Evolutionary conservation across 2,113 vertebrate genomes (phyloP).

Genomic region (Rhea americana): DNA sequence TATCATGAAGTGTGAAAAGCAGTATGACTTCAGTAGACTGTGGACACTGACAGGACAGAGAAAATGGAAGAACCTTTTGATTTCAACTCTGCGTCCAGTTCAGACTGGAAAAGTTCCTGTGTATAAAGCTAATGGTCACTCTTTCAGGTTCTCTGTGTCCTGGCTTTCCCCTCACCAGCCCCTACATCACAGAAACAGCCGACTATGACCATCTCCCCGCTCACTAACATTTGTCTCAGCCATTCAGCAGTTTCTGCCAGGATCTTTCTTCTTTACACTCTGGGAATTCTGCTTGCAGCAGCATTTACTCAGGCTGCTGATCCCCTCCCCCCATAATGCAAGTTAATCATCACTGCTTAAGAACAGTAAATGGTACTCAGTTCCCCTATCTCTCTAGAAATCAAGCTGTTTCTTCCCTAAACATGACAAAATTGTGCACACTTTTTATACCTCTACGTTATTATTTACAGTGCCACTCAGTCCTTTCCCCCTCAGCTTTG

Average conservation of each 20-base stretch:
- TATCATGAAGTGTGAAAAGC: not conserved
- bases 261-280: slow-evolving; percentile 34
- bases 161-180: not conserved
- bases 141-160: not conserved
- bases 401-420: not conserved
- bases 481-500: not conserved
- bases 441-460: not conserved
- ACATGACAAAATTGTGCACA: not conserved
- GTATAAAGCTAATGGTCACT: not conserved
- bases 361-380: not conserved
- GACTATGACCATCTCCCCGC: slow-evolving; percentile 25
- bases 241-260: slow-evolving; percentile 60
- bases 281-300: slow-evolving; percentile 62
- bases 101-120: rapidly evolving
- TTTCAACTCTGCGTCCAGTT: not conserved
- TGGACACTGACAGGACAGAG: not conserved
- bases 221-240: slow-evolving; percentile 19
- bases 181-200: slow-evolving; percentile 31
- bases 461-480: not conserved
- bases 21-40: not conserved
- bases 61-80: not conserved
- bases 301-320: slow-evolving; percentile 17
- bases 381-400: not conserved
- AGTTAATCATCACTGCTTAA: not conserved
- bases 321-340: not conserved